phyloP scores from a whole-genome alignment of 2,888 invertebrate genomes.

The Poecilobothrus nobilitatus region DNA sequence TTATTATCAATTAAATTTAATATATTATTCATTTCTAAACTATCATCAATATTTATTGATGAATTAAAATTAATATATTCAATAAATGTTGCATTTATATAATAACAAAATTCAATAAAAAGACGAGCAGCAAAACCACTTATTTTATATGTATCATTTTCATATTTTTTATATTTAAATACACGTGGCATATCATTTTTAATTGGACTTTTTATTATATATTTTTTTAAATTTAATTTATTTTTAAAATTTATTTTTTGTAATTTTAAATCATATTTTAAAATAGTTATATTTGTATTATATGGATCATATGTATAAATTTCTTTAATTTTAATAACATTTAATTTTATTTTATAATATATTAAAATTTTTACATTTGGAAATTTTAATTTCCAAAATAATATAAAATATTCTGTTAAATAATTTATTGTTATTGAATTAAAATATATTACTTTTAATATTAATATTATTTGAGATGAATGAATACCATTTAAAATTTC shows the following conservation, averaged over 20 bases:
- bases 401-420: neutral
- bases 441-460: neutral
- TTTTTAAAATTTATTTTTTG: neutral
- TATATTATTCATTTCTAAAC: slow-evolving; percentile 31
- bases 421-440: neutral
- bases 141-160: slow-evolving; percentile 19
- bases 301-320: slow-evolving; percentile 9
- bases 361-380: neutral
- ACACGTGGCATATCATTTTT: slow-evolving; percentile 30
- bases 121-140: slow-evolving; percentile 31
- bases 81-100: slow-evolving; percentile 28
- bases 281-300: neutral
- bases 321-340: neutral
- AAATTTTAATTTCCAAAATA: neutral
- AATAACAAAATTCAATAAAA: slow-evolving; percentile 26
- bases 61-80: slow-evolving; percentile 21
- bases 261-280: neutral
- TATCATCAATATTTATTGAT: slow-evolving; percentile 12
- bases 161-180: slow-evolving; percentile 24
- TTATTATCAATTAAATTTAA: slow-evolving; percentile 29
- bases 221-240: slow-evolving; percentile 19
- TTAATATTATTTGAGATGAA: neutral
- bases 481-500: neutral
- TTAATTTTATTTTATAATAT: neutral
- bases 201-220: slow-evolving; percentile 28